Base-by-base conservation (phyloP, 2,888 invertebrate species). In the Lymantria monacha region DNA sequence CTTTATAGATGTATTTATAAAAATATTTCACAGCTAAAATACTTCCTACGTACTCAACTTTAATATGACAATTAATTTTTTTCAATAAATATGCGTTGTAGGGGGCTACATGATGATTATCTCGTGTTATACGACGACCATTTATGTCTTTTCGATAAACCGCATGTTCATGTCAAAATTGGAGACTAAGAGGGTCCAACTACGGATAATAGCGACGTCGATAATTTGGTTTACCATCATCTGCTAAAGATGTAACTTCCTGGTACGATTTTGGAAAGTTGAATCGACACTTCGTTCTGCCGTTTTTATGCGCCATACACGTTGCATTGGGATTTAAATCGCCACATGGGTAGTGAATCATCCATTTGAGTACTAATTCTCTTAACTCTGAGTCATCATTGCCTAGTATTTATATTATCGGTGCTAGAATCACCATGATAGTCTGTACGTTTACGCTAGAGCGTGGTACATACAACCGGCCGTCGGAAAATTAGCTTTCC, bases 341-440 rank as follows among this genome's bases (percentile, higher is more conserved):
- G 15, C 45, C 37, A 45, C 36, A 45, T 45, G 52, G 55, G 47
- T 51, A 51, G 40, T 56, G 49, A 56, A 56, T 56, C 57, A 60
- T 52, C 49, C 52, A 55, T 49, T 60, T 10, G 49, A 55, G 55
- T 58, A 58, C 52, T 38, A 55, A 48, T 52, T 55, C 48, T 58
- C 52, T 55, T 55, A 57, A 54, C 43, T 51, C 46, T 57, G 47
- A 44, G 48, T 54, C 55, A 55, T 57, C 43, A 54, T 59, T 53
- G 49, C 44, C 44, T 42, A 57, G 55, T 55, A 59, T 59, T 38
- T 38, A n/a, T n/a, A n/a, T n/a, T n/a, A n/a, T n/a, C n/a, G n/a
- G n/a, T n/a, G n/a, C 31, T n/a, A n/a, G n/a, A n/a, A n/a, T n/a
- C n/a, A n/a, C n/a, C n/a, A n/a, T n/a, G n/a, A n/a, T n/a, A n/a